Percentiles rank a stretch among this genome's conserved stretches.
These are phyloP conservation scores for Setipinna tenuifilis DNA, from an alignment of 2,797 vertebrate genomes.

Conservation along the genomic window DNA sequence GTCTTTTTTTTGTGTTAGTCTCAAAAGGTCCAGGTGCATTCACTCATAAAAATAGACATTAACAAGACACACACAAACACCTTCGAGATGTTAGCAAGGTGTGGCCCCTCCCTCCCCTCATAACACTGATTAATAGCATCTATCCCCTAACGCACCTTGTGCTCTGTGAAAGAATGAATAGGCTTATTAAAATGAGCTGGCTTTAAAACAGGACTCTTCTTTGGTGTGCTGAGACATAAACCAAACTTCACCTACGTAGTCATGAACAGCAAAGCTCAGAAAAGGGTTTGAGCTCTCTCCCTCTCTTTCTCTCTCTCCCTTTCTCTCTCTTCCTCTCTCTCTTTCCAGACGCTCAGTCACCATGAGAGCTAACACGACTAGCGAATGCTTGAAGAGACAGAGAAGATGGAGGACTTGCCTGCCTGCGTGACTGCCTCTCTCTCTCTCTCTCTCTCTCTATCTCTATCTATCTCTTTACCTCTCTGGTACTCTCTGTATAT, in stretches of 20 bases:
- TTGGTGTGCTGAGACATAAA: constrained; percentile 50
- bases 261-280: constrained; percentile 32
- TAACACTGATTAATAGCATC: constrained; percentile 36
- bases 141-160: constrained; percentile 5
- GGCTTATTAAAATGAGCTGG: constrained; percentile 13
- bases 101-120: constrained; percentile 26
- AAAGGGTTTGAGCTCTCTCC: background rate
- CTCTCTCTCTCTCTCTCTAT: background rate
- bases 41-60: constrained; percentile 12
- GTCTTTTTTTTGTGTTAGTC: background rate
- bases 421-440: background rate
- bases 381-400: constrained; percentile 5
- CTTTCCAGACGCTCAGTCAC: background rate
- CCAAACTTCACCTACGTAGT: constrained; percentile 41
- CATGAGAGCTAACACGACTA: constrained; percentile 3
- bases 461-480: background rate
- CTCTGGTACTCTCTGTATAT: background rate
- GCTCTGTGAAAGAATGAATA: background rate
- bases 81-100: constrained; percentile 27
- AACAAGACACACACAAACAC: constrained; percentile 29
- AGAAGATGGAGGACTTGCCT: constrained; percentile 15
- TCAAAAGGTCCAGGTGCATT: constrained; percentile 20
- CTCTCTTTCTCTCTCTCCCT: background rate
- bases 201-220: constrained; percentile 34
- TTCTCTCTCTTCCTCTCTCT: background rate